Evolutionary conservation across 2,113 vertebrate species (phyloP).

Genomic region (Budorcas taxicolor): DNA sequence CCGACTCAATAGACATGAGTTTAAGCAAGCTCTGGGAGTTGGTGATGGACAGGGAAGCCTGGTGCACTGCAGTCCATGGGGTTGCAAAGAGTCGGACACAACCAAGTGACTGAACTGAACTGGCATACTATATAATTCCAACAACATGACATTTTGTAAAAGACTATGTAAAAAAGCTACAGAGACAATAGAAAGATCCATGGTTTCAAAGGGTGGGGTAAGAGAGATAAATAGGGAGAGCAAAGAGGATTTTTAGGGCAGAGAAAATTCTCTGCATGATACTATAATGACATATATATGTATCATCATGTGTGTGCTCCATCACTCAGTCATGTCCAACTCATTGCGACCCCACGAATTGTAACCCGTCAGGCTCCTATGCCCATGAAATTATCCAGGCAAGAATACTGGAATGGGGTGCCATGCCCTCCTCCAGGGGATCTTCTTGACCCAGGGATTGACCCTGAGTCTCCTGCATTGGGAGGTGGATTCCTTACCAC

Average conservation of each 20-base stretch:
- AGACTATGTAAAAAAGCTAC: neutral
- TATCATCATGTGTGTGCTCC: neutral
- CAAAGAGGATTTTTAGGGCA: neutral
- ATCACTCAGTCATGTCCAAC: fast-evolving
- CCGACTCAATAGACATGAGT: neutral
- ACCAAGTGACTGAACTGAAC: neutral
- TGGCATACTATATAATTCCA: neutral
- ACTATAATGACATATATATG: neutral
- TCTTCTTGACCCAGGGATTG: neutral
- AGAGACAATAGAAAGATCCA: neutral
- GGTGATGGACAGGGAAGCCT: neutral
- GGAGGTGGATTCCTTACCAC: neutral
- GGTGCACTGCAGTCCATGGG: neutral
- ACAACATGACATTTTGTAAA: neutral
- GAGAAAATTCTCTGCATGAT: neutral
- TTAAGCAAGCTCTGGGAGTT: neutral
- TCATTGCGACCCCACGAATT: neutral
- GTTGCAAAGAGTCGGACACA: neutral
- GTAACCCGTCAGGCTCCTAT: neutral
- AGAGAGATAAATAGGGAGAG: neutral
- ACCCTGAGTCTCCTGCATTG: neutral
- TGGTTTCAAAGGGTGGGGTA: neutral
- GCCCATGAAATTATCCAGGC: neutral
- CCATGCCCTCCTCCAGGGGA: neutral
- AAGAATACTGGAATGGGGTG: neutral